These are phyloP conservation scores for Dichetophora obliterata DNA, from an alignment of 2,888 invertebrate genomes.

Conservation along the genomic window DNA sequence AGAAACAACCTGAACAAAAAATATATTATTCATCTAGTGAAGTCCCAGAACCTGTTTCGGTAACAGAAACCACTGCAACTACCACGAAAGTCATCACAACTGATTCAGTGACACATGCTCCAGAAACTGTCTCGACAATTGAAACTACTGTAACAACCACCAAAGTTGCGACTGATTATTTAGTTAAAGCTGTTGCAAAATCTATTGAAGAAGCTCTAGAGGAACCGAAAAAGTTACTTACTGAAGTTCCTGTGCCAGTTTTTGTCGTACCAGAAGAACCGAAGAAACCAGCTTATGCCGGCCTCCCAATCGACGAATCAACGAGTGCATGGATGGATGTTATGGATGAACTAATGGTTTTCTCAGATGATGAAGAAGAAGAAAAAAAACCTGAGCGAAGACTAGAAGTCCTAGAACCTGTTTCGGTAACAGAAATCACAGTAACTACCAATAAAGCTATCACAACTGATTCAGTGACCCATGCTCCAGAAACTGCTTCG, in stretches of 20 bases:
- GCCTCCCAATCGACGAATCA: conserved; percentile 60
- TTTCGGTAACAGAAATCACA: conserved; percentile 43
- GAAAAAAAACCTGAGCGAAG: neutral
- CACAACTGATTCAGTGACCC: neutral
- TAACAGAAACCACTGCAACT: neutral
- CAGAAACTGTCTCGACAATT: conserved; percentile 38
- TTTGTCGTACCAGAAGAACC: conserved; percentile 41
- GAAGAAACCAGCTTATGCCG: conserved; percentile 56
- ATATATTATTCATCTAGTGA: conserved; percentile 37
- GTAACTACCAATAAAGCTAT: conserved; percentile 47
- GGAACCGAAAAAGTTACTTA: conserved; percentile 8
- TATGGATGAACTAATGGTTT: conserved; percentile 56
- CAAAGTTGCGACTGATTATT: neutral
- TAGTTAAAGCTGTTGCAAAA: neutral
- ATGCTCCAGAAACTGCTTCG: neutral
- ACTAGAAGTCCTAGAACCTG: conserved; percentile 18
- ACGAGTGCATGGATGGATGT: conserved; percentile 60
- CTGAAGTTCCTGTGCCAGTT: conserved; percentile 41
- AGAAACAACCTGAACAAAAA: conserved; percentile 40
- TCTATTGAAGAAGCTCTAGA: neutral
- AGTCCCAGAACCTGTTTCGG: conserved; percentile 40
- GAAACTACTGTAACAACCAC: no score
- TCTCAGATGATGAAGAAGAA: conserved; percentile 49
- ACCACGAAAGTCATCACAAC: neutral
- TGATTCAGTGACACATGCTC: conserved; percentile 38